These are phyloP conservation scores for Aurelia coerulea DNA, from an alignment of 30 jellyfish, hydroid and myxozoan species.

Conservation along the genomic window DNA sequence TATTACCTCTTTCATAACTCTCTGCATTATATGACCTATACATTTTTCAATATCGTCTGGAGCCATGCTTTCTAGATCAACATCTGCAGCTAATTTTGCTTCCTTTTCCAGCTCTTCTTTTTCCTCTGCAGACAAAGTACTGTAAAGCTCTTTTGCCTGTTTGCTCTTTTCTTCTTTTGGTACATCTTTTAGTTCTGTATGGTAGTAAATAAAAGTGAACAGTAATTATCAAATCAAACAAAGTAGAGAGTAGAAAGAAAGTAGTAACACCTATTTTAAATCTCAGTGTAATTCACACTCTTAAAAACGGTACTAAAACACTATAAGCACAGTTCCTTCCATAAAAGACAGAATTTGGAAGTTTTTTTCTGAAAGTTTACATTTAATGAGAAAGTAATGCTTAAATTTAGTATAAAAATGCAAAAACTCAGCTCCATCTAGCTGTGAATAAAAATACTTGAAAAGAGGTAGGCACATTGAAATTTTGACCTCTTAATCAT, in stretches of 20 bases:
- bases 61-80: constrained; percentile 13
- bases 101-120: neutral
- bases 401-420: neutral
- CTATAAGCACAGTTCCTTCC: neutral
- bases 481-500: neutral
- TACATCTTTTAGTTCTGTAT: constrained; percentile 17
- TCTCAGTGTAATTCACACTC: constrained; percentile 4
- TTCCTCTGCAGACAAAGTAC: constrained; percentile 17
- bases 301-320: neutral
- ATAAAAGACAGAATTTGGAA: neutral
- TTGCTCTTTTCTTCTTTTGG: constrained; percentile 35
- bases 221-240: neutral
- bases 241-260: neutral
- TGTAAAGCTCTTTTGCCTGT: constrained; percentile 19
- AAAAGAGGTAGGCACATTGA: neutral
- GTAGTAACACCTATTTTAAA: neutral
- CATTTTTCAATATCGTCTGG: constrained; percentile 10
- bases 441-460: neutral
- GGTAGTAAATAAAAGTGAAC: constrained; percentile 1
- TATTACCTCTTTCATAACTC: constrained; percentile 35
- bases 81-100: constrained; percentile 29
- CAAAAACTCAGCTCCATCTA: constrained; percentile 1
- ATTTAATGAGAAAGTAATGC: constrained; percentile 4
- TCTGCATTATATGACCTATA: constrained; percentile 28
- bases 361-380: neutral